Evolutionary conservation across 2,113 vertebrate species (phyloP).

Genomic region (Nothobranchius furzeri): DNA sequence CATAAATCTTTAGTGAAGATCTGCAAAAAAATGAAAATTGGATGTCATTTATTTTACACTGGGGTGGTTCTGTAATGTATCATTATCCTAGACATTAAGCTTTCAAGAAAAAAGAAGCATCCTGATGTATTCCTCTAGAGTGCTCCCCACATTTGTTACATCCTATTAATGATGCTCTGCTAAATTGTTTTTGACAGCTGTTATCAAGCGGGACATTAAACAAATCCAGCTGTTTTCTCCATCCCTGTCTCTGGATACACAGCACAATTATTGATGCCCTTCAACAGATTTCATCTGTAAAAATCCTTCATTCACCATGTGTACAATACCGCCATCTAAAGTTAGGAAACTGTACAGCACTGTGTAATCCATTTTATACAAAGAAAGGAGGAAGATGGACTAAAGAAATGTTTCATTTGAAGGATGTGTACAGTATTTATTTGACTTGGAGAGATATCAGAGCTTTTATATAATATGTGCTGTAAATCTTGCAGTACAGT

Average conservation of each 20-base stretch:
- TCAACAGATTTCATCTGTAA: constrained; percentile 9
- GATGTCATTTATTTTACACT: constrained; percentile 37
- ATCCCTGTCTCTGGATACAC: constrained; percentile 27
- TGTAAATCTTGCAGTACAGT: constrained; percentile 30
- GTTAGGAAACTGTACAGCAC: constrained; percentile 58
- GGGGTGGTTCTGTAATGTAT: constrained; percentile 26
- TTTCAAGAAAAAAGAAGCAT: constrained; percentile 28
- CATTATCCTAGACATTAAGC: constrained; percentile 42
- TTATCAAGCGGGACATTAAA: constrained; percentile 24
- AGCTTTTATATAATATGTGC: constrained; percentile 64
- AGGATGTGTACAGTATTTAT: constrained; percentile 81
- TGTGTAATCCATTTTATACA: constrained; percentile 53
- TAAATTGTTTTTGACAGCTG: constrained; percentile 51
- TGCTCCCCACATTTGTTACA: constrained; percentile 5
- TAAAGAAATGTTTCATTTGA: constrained; percentile 37
- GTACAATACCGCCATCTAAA: constrained; percentile 74
- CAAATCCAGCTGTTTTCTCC: constrained; percentile 28
- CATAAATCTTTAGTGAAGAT: constrained; percentile 12
- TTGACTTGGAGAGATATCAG: constrained; percentile 70
- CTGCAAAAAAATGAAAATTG: constrained; percentile 14
- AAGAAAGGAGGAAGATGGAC: constrained; percentile 50
- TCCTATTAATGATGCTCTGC: constrained; percentile 52
- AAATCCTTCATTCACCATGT: constrained; percentile 27
- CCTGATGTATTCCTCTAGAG: constrained; percentile 33
- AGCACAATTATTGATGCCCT: constrained; percentile 33